Percentiles rank a stretch among this genome's conserved stretches.
phyloP scores from a whole-genome alignment of 2,888 invertebrate genomes.

The Priocnemis perturbator region DNA sequence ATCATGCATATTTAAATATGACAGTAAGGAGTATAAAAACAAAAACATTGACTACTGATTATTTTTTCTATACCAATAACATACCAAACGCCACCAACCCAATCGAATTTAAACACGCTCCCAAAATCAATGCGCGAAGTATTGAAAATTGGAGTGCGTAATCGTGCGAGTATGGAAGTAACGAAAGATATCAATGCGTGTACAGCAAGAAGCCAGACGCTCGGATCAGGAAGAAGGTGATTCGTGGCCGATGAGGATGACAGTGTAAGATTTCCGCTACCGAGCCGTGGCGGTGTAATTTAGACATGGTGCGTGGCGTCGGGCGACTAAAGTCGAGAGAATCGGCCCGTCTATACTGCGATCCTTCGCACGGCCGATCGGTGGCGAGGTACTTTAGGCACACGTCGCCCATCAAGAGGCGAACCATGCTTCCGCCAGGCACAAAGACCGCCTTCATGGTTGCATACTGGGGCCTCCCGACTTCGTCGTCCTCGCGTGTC shows the following conservation, averaged over 20 bases:
- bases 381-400: conserved; percentile 45
- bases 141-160: too few relatives aligned
- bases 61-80: too few relatives aligned
- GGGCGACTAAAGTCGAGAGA: conserved; percentile 32
- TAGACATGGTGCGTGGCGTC: conserved; percentile 32
- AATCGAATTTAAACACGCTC: too few relatives aligned
- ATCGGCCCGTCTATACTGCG: conserved; percentile 18
- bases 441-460: conserved; percentile 71
- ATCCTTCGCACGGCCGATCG: conserved; percentile 17
- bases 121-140: too few relatives aligned
- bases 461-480: neutral
- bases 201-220: neutral
- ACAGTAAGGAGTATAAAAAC: too few relatives aligned
- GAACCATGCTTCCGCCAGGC: conserved; percentile 70
- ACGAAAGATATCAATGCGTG: neutral
- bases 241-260: conserved; percentile 32
- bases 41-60: too few relatives aligned
- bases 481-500: conserved; percentile 8
- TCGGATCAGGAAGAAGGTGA: neutral
- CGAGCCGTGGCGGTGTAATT: conserved; percentile 16
- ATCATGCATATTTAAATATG: too few relatives aligned
- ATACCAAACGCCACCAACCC: too few relatives aligned
- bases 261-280: conserved; percentile 42
- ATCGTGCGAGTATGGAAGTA: neutral
- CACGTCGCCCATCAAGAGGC: conserved; percentile 63